Percentiles rank a stretch among this genome's conserved stretches.
Conservation (phyloP, 2,888 invertebrate genomes). For the Blastobasis lacticolella region DNA sequence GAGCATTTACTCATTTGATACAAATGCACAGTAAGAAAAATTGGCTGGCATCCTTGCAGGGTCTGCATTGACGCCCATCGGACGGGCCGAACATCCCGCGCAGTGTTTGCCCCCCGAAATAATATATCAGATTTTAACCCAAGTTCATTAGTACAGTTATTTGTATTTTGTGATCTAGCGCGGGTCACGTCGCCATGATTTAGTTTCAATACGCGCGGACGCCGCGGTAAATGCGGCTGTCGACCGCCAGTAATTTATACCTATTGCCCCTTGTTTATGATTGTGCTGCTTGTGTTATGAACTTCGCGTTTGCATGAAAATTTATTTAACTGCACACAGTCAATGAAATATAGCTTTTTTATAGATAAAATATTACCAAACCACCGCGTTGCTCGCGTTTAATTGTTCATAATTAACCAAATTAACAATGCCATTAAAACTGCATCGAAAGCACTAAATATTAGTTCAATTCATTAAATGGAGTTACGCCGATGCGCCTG, state of each 20-base stretch:
- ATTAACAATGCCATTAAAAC: slow-evolving; percentile 5
- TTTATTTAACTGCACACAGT: slow-evolving; percentile 38
- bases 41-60: no score
- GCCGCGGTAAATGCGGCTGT: slow-evolving; percentile 51
- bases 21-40: no score
- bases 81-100: no score
- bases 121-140: slow-evolving; percentile 59
- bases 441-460: slow-evolving; percentile 4
- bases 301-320: slow-evolving; percentile 47
- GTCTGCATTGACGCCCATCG: no score
- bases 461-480: slow-evolving; percentile 22
- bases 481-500: slow-evolving; percentile 4
- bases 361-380: slow-evolving; percentile 10
- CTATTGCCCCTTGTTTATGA: slow-evolving; percentile 53
- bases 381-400: slow-evolving; percentile 1
- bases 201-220: slow-evolving; percentile 58
- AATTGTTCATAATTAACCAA: slow-evolving; percentile 7
- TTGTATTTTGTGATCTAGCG: slow-evolving; percentile 37
- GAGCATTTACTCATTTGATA: no score
- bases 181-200: slow-evolving; percentile 57
- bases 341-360: slow-evolving; percentile 31
- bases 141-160: slow-evolving; percentile 53
- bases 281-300: slow-evolving; percentile 46
- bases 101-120: slow-evolving; percentile 25
- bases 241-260: slow-evolving; percentile 51